Evolutionary conservation across 2,797 vertebrate species (phyloP).

Genomic region (Allobates femoralis): DNA sequence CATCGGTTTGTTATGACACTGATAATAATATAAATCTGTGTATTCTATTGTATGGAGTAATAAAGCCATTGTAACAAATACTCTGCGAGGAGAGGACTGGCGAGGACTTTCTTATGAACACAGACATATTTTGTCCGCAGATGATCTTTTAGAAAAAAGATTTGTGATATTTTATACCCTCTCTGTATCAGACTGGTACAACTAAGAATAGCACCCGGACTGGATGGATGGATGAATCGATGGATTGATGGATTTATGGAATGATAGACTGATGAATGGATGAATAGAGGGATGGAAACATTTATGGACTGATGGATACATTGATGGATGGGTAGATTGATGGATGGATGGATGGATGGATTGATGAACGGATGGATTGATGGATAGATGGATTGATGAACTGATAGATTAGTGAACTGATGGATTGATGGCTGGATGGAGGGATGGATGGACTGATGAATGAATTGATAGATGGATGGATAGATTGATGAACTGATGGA

Average conservation of each 20-base stretch:
- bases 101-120: not conserved
- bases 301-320: too few species aligned
- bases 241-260: not conserved
- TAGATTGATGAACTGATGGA: too few species aligned
- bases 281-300: not conserved
- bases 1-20: constrained; percentile 72
- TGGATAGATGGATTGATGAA: too few species aligned
- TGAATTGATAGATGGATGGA: not conserved
- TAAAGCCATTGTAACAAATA: constrained; percentile 73
- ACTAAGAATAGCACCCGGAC: not conserved
- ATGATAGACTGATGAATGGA: not conserved
- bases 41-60: constrained; percentile 76
- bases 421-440: not conserved
- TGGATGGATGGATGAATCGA: not conserved
- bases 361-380: too few species aligned
- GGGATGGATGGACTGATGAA: not conserved
- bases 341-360: too few species aligned
- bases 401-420: not conserved
- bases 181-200: not conserved
- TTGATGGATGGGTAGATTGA: too few species aligned
- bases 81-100: not conserved
- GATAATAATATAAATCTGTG: constrained; percentile 76
- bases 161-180: not conserved
- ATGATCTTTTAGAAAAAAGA: not conserved
- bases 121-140: not conserved